phyloP scores from a whole-genome alignment of 1,140 invertebrate genomes.

The Lithobius niger region DNA sequence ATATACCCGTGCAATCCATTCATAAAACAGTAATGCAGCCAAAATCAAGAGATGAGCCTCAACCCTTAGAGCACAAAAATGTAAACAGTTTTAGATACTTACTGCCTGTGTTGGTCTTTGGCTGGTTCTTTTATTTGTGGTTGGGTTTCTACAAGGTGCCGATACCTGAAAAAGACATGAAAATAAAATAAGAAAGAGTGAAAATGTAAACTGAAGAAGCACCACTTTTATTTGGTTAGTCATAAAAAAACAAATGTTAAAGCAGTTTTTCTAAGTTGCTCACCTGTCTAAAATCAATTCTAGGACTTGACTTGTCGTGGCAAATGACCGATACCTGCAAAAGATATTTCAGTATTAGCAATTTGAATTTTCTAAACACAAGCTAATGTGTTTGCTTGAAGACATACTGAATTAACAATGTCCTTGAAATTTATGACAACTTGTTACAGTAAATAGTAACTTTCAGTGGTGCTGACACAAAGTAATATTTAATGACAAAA shows the following conservation, averaged over 20 bases:
- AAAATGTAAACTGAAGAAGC: too few species aligned
- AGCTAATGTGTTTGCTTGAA: too few species aligned
- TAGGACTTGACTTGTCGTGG: slow-evolving; percentile 64
- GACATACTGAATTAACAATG: too few species aligned
- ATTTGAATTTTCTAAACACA: too few species aligned
- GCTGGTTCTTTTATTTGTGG: slow-evolving; percentile 27
- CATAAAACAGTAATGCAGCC: background rate
- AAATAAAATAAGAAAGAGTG: too few species aligned
- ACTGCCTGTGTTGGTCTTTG: slow-evolving; percentile 57
- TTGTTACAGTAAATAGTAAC: too few species aligned
- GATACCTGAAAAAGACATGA: slow-evolving; percentile 25
- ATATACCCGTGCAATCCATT: too few species aligned
- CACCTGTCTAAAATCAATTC: slow-evolving; percentile 64
- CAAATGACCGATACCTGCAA: slow-evolving; percentile 78
- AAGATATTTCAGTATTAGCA: too few species aligned
- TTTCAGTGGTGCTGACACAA: too few species aligned
- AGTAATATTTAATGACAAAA: too few species aligned
- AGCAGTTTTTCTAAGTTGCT: slow-evolving; percentile 35
- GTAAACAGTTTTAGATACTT: slow-evolving; percentile 21
- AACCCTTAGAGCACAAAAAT: background rate
- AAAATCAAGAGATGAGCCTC: background rate
- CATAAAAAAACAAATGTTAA: slow-evolving; percentile 8
- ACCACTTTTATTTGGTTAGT: too few species aligned
- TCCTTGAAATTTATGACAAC: too few species aligned
- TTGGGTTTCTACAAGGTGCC: slow-evolving; percentile 26